Evolutionary conservation across 2,797 vertebrate genomes (phyloP), one percentile per base, ranked within the genome.

Genomic region (Glossophaga mutica): DNA sequence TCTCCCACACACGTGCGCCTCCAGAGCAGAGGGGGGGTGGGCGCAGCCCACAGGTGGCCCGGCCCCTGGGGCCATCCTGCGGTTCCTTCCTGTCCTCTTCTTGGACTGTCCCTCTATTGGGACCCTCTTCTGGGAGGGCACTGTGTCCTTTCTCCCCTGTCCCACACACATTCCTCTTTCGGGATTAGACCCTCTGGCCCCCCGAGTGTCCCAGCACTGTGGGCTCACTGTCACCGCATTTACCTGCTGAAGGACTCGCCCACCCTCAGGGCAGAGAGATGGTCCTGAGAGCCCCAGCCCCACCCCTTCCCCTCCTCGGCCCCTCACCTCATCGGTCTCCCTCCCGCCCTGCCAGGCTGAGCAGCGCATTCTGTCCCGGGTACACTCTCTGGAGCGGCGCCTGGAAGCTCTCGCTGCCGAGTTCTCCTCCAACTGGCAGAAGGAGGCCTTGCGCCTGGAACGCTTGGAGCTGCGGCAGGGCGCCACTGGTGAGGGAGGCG

Each of bases 321-420:
- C 62, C 44, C 65, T 86, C 29, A 88, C 37, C 42, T 78, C 26
- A 39, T 29, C 86, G 46, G 74, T 22, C 52, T 19, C 34, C 95
- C 71, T 90, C 52, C 81, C 37, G 0, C 46, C 87, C 81, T 0
- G 1, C 37, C 48, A 97, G 98, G 94, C 92, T 0, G 98, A 98
- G 82, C 98, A 98, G 77, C 94, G 1, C 12, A 76, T 98, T 34
- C 96, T 98, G 82, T 97, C 98, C 87, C 98, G 62, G 21, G 97
- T 99, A 15, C 98, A 98, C 70, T 93, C 98, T 5, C 95, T 99
- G 95, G 98, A 99, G 94, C 98, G 98, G 92, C 98, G 98, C 55
- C 98, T 99, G 3, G 97, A 98, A 22, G 91, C 84, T 0, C 96
- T 98, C 70, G 98, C 98, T 87, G 93, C 98, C 0, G 97, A 98